phyloP scores from a whole-genome alignment of 2,888 invertebrate species.

The Teleogryllus oceanicus region DNA sequence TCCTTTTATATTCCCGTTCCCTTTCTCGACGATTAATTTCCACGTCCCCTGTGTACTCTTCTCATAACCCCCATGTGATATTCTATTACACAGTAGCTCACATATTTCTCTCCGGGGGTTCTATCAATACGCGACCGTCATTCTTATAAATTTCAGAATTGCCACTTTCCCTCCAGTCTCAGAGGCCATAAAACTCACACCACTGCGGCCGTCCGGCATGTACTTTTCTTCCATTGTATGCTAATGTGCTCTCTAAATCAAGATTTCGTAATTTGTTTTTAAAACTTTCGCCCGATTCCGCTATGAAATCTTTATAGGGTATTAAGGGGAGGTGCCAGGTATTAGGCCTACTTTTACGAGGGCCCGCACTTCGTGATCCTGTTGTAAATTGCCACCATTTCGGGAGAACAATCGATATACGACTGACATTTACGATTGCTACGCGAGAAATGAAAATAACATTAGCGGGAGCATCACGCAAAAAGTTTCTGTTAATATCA shows the following conservation, averaged over 20 bases:
- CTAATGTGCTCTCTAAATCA: not conserved
- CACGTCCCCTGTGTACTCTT: not conserved
- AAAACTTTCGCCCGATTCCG: not conserved
- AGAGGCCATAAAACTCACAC: not conserved
- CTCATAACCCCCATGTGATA: not conserved
- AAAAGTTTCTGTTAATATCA: too few species aligned
- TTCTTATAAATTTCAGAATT: constrained; percentile 1
- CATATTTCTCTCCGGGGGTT: not conserved
- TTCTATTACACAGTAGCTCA: constrained; percentile 2
- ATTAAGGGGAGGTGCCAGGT: not conserved
- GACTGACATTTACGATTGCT: constrained; percentile 1
- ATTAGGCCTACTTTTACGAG: not conserved
- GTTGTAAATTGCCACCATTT: not conserved
- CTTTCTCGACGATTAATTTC: not conserved
- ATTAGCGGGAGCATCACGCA: too few species aligned
- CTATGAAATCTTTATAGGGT: not conserved
- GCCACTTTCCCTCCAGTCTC: not conserved
- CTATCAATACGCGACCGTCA: not conserved
- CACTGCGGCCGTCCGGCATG: not conserved
- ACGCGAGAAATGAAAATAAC: not conserved
- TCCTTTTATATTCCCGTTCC: not conserved
- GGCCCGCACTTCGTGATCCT: not conserved
- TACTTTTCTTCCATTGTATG: not conserved
- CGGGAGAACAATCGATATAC: constrained; percentile 5
- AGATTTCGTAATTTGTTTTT: not conserved